Base-by-base conservation (phyloP, 2,113 vertebrate genomes). In the Peromyscus maniculatus region DNA sequence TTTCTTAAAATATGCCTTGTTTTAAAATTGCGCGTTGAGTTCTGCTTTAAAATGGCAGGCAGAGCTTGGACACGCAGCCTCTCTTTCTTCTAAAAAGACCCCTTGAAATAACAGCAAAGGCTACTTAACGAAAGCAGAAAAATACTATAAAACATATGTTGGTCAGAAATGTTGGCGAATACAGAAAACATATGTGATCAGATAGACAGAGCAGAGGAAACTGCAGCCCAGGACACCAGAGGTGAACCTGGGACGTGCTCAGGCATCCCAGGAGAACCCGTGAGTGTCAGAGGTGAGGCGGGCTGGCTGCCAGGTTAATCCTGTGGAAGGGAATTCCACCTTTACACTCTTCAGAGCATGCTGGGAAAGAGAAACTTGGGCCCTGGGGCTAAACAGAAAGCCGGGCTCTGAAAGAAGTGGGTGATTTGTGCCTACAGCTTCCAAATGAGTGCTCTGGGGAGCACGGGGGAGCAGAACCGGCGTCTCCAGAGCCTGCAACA, bases 161-260 rank as follows among this genome's bases (percentile, higher is more conserved):
- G 59, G 71, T 93, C 52, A 96, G 91, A 98, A 92, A 72, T 87
- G 82, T 88, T 94, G 77, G 95, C 84, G 88, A 95, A 82, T 96
- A 96, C 79, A 97, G 59, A 96, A 97, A 91, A 95, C 86, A 87
- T 89, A 75, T 94, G 96, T 89, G 91, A 94, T 92, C 66, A 82
- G 72, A 91, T 92, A 93, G 87, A 71, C 66, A 89, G 39, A 92
- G 43, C 49, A 84, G 69, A 95, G 52, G 43, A 94, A 95, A 72
- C 17, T 11, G 36, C 21, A 96, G 57, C 28, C 66, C 28, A 16
- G 80, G 77, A 86, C 55, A 88, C 5, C 57, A 88, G 46, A 82
- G 64, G 86, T 33, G 79, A 75, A 10, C 36, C 43, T 46, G 12
- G 55, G 78, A 43, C 17, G 28, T 46, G 31, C 77, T 78, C 46